These are phyloP conservation scores for Sitta carolinensis DNA, from an alignment of 2,797 vertebrate species.

Conservation along the genomic window DNA sequence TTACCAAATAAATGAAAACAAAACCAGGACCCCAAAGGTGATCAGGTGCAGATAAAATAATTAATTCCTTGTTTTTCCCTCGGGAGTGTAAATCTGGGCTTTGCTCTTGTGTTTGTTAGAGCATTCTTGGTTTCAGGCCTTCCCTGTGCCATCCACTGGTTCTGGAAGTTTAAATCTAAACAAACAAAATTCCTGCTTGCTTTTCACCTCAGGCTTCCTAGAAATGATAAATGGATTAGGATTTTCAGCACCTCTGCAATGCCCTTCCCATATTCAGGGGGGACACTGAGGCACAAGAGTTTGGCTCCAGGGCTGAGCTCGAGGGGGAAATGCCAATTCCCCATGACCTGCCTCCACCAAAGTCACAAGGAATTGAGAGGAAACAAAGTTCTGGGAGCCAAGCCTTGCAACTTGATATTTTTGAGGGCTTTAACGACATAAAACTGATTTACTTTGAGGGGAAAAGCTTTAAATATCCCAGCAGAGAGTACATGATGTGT, in stretches of 20 bases:
- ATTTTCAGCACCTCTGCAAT: neutral
- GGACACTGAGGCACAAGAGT: neutral
- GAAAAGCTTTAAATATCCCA: neutral
- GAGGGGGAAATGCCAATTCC: neutral
- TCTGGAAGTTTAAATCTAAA: neutral
- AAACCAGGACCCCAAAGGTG: neutral
- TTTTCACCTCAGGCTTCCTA: neutral
- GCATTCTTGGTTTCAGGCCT: neutral
- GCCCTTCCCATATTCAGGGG: accelerated
- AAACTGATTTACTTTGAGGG: neutral
- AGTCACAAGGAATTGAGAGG: neutral
- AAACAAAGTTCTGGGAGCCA: neutral
- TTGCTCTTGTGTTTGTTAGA: neutral
- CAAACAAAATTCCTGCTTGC: neutral
- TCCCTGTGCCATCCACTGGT: neutral
- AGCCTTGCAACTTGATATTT: neutral
- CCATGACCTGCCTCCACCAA: neutral
- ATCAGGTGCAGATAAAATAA: neutral
- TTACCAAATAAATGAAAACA: neutral
- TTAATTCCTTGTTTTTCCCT: neutral
- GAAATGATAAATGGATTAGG: accelerated
- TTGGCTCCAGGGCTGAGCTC: neutral
- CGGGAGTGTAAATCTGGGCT: neutral
- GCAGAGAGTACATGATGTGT: neutral
- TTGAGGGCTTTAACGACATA: neutral